A percentile compares a stretch with the other conserved stretches of the same genome.
Evolutionary conservation across 2,797 vertebrate species (phyloP).

Genomic region (Sebastes oblongus): DNA sequence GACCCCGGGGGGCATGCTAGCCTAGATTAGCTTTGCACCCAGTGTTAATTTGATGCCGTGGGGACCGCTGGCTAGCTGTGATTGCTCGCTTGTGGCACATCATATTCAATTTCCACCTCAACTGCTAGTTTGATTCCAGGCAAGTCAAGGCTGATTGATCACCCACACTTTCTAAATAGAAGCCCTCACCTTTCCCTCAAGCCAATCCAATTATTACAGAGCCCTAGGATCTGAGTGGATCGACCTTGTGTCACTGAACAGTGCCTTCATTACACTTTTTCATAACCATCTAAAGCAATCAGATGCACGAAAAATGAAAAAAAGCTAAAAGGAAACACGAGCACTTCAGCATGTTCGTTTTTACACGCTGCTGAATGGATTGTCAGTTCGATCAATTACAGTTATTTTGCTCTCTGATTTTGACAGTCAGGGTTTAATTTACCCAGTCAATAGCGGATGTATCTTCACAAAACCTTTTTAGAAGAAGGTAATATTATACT

Average conservation of each 20-base stretch:
- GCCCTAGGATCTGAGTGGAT: constrained; percentile 55
- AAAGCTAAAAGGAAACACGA: constrained; percentile 12
- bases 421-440: background rate
- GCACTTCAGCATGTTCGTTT: constrained; percentile 5
- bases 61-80: constrained; percentile 50
- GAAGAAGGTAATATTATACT: background rate
- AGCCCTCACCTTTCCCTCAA: constrained; percentile 65
- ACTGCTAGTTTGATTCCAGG: constrained; percentile 72
- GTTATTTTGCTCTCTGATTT: constrained; percentile 7
- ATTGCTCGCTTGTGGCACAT: constrained; percentile 76
- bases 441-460: background rate
- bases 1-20: constrained; percentile 60
- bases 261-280: constrained; percentile 70
- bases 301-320: constrained; percentile 16
- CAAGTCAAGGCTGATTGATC: constrained; percentile 72
- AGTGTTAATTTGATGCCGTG: constrained; percentile 76
- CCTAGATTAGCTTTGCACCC: constrained; percentile 75
- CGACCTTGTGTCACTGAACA: constrained; percentile 66
- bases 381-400: constrained; percentile 14
- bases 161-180: constrained; percentile 63
- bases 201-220: constrained; percentile 77
- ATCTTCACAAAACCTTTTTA: background rate
- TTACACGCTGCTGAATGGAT: background rate
- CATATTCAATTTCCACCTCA: constrained; percentile 81
- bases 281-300: constrained; percentile 34